Conservation (phyloP, 2,797 vertebrate genomes). For the Diglossa cyanea region DNA sequence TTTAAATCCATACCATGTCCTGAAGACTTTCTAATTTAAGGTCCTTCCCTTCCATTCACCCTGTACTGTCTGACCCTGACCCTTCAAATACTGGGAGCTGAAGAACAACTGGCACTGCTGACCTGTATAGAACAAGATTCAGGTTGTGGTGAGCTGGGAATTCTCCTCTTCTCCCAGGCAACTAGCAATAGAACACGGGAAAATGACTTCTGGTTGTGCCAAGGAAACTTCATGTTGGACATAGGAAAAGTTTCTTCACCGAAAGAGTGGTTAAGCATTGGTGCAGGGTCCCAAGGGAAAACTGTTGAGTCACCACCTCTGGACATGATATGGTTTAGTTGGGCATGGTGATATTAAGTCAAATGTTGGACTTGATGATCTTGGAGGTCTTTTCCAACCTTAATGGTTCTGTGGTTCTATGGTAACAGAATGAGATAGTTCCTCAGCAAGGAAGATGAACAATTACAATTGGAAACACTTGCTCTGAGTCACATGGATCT, state of each 20-base stretch:
- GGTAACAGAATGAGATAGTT: not conserved
- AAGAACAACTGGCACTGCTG: not conserved
- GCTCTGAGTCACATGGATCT: not conserved
- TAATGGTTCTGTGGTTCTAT: not conserved
- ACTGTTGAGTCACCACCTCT: not conserved
- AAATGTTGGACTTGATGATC: not conserved
- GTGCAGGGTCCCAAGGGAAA: not conserved
- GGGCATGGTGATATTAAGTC: not conserved
- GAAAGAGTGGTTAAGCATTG: not conserved
- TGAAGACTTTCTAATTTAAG: not conserved
- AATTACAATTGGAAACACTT: not conserved
- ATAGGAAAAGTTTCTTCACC: not conserved
- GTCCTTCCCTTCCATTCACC: not conserved
- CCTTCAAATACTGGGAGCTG: not conserved
- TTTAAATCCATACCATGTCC: not conserved
- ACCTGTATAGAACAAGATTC: fast-evolving
- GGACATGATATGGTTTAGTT: not conserved
- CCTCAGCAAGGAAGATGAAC: not conserved
- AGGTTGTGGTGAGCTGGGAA: not conserved
- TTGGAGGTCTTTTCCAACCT: not conserved
- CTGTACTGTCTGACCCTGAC: not conserved
- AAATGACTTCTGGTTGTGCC: not conserved
- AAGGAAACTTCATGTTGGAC: not conserved
- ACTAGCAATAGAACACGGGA: not conserved
- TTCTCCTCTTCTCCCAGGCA: not conserved